Conservation (phyloP, 1,140 invertebrate genomes). For the Galleria mellonella region DNA sequence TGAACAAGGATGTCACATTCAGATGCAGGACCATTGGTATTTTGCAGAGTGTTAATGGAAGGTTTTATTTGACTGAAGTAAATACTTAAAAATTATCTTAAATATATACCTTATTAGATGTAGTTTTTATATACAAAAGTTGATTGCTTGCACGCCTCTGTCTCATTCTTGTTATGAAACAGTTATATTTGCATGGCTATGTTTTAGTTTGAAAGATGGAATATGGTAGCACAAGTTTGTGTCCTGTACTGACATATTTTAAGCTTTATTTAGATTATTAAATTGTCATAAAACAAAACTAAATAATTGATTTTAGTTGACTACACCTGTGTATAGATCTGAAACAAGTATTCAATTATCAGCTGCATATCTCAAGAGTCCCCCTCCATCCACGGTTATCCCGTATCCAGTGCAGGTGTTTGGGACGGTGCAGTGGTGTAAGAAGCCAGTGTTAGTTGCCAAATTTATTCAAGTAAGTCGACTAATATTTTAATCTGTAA, state of each 20-base stretch:
- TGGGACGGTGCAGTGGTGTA: conserved; percentile 46
- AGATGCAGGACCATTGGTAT: conserved; percentile 48
- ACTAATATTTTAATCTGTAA: too few relatives aligned
- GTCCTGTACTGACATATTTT: too few relatives aligned
- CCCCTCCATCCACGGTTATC: conserved; percentile 23
- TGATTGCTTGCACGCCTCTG: too few relatives aligned
- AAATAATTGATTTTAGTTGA: too few relatives aligned
- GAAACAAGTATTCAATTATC: conserved; percentile 26
- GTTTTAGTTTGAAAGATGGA: too few relatives aligned
- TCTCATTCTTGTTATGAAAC: too few relatives aligned
- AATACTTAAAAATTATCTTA: conserved; percentile 13
- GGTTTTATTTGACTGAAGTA: conserved; percentile 42
- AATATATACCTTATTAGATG: too few relatives aligned
- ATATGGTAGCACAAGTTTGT: too few relatives aligned
- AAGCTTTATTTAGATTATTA: too few relatives aligned
- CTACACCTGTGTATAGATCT: too few relatives aligned
- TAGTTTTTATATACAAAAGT: too few relatives aligned
- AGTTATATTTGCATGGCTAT: too few relatives aligned
- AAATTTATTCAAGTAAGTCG: conserved; percentile 51
- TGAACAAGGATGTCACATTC: conserved; percentile 16
- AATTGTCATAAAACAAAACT: not conserved
- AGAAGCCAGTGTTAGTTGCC: conserved; percentile 41
- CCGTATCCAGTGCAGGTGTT: conserved; percentile 49
- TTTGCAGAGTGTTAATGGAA: conserved; percentile 37
- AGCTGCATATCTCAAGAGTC: conserved; percentile 28